Conservation (phyloP, 2,888 invertebrate species). For the Pammene fasciana region DNA sequence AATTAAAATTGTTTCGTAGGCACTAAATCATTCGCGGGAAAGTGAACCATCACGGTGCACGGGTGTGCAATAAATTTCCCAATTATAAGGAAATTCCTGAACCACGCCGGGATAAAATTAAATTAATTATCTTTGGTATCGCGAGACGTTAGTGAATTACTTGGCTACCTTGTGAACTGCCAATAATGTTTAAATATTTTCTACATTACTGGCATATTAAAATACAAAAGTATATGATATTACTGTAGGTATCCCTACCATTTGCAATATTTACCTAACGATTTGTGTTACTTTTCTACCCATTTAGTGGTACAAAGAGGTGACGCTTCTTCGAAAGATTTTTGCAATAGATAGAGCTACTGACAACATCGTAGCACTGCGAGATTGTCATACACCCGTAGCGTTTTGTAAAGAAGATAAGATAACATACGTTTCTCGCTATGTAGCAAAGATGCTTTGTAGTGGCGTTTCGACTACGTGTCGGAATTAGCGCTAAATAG, state of each 20-base stretch:
- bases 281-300: background rate
- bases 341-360: background rate
- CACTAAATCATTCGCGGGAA: conserved; percentile 81
- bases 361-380: background rate
- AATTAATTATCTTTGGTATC: conserved; percentile 67
- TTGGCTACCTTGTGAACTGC: background rate
- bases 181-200: background rate
- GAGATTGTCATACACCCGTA: too few species aligned
- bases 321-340: background rate
- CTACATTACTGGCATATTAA: background rate
- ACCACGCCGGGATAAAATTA: conserved; percentile 68
- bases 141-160: conserved; percentile 45
- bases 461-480: too few species aligned
- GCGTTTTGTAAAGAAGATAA: too few species aligned
- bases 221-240: background rate
- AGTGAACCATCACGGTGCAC: conserved; percentile 82
- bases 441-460: too few species aligned
- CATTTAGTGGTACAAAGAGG: background rate
- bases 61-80: conserved; percentile 82
- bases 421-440: too few species aligned
- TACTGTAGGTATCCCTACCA: background rate
- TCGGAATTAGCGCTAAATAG: too few species aligned
- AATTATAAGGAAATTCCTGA: conserved; percentile 77
- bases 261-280: background rate
- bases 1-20: conserved; percentile 82